These are phyloP conservation scores for Halcyon senegalensis DNA, from an alignment of 2,113 vertebrate species.

Conservation along the genomic window DNA sequence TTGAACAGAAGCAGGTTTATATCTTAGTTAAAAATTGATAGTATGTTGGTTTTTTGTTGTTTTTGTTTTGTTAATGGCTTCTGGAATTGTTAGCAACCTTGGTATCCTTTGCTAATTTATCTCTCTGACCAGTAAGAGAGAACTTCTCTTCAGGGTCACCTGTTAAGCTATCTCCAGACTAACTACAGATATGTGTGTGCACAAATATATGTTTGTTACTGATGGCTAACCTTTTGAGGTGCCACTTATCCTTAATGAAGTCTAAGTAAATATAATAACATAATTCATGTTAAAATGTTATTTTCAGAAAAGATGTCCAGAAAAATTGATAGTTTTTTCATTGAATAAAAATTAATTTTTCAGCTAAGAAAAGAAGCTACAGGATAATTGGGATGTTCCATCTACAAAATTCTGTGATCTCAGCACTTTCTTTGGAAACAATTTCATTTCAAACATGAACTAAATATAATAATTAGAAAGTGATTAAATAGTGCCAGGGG, in stretches of 20 bases:
- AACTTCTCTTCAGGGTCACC: neutral
- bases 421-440: neutral
- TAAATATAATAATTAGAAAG: neutral
- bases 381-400: neutral
- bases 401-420: neutral
- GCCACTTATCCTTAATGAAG: neutral
- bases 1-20: neutral
- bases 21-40: neutral
- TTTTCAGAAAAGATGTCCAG: neutral
- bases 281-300: fast-evolving
- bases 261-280: neutral
- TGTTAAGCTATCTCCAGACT: neutral
- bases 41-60: no score
- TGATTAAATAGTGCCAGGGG: neutral
- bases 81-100: neutral
- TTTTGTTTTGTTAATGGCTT: neutral
- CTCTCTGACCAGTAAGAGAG: neutral
- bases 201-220: neutral
- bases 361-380: neutral
- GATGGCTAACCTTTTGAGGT: neutral
- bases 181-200: neutral
- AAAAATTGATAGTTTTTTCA: neutral
- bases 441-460: neutral
- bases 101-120: neutral
- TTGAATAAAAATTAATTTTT: neutral